These are phyloP conservation scores for Lutjanus erythropterus DNA, from an alignment of 2,113 vertebrate genomes.

Conservation along the genomic window DNA sequence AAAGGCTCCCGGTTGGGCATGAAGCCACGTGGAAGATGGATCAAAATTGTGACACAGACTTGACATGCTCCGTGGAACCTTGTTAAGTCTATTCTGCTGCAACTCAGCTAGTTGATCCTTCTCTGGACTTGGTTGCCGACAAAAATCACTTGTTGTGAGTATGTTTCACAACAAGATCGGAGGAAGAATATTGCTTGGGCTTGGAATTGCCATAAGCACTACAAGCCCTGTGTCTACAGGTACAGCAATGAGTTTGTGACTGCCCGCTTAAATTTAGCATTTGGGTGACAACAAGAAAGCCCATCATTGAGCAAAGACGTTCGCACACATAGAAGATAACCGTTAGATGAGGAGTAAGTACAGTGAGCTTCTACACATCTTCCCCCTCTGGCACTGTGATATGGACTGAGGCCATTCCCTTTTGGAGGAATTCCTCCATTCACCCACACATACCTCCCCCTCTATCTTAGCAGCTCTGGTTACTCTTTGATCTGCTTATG, in stretches of 20 bases:
- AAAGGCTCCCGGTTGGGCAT: no score
- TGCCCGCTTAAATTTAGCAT: neutral
- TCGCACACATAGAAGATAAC: no score
- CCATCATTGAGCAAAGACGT: neutral
- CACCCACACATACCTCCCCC: constrained; percentile 67
- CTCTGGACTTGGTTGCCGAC: neutral
- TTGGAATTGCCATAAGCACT: no score
- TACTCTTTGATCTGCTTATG: constrained; percentile 82
- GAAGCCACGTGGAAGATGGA: no score
- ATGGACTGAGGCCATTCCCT: constrained; percentile 56
- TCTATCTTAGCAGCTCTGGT: constrained; percentile 68
- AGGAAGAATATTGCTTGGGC: neutral
- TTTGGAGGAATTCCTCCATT: constrained; percentile 72
- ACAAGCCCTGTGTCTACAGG: neutral
- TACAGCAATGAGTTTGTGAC: constrained; percentile 3
- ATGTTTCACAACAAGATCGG: no score
- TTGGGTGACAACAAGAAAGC: constrained; percentile 1
- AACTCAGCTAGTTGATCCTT: neutral
- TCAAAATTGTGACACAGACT: no score
- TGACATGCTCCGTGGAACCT: no score
- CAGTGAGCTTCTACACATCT: constrained; percentile 26
- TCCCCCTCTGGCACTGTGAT: constrained; percentile 41
- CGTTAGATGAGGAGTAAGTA: constrained; percentile 18
- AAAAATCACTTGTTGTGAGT: neutral
- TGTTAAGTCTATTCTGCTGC: neutral